Conservation (phyloP, 2,113 vertebrate species). For the Bubo bubo region DNA sequence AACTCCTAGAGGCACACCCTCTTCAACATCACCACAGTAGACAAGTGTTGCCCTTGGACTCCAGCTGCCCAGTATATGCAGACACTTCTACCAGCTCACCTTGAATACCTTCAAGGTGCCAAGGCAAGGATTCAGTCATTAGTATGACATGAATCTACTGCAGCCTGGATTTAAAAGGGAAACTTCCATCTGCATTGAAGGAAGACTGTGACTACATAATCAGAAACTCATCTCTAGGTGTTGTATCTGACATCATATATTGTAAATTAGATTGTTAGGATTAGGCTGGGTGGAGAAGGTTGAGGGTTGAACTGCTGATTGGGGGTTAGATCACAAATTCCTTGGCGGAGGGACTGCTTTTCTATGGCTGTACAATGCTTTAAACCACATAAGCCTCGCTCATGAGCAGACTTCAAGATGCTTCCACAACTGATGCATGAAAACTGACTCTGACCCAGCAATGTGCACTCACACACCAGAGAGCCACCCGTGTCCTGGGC, state of each 20-base stretch:
- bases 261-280: background rate
- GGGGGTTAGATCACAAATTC: background rate
- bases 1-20: background rate
- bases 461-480: too few species aligned
- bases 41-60: background rate
- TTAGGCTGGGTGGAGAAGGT: background rate
- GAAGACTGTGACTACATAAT: background rate
- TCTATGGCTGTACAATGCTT: background rate
- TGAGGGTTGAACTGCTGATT: background rate
- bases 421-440: background rate
- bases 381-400: background rate
- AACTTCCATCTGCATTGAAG: background rate
- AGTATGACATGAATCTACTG: background rate
- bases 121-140: background rate
- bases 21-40: background rate
- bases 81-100: background rate
- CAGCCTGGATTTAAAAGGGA: background rate
- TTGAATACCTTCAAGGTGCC: background rate
- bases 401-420: accelerated
- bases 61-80: background rate
- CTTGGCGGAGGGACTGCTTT: background rate
- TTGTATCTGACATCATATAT: background rate
- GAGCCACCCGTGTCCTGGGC: too few species aligned
- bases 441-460: too few species aligned
- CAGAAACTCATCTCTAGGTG: background rate